Evolutionary conservation across 1,140 invertebrate genomes (phyloP), one percentile per base, ranked within the genome.

Genomic region (Drosophila murphyi): DNA sequence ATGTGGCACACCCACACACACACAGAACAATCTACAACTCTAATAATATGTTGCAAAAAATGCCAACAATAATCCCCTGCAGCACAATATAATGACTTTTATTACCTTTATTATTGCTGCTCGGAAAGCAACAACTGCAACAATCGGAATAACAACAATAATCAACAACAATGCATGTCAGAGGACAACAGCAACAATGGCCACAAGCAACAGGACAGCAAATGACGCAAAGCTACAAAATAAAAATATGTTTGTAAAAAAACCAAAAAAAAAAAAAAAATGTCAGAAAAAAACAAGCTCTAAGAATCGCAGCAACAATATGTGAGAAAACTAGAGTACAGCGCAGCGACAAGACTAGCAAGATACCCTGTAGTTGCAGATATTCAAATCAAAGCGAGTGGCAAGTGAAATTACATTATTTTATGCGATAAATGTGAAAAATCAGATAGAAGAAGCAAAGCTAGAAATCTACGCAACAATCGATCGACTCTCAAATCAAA

Each of bases 21-120:
- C 68, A 65, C 75, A 59, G 32, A 67, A 34, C 43, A 28, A 28
- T 43, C 31, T 43, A 43, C 45, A 68, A 50, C 55, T 80, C 77
- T 72, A 86, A 79, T 82, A 80, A 77, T 60, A 75, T 72, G 81
- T 77, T 75, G 82, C 75, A 81, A 81, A 71, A 79, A 74, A 71
- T 71, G 64, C 70, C 80, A 78, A 74, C 80, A 74, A 80, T 88
- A 87, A 87, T 88, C 78, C 73, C 72, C 73, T 77, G 76, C 82
- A 88, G 83, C 83, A 80, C 85, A 82, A 69, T 83, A 83, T 87
- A 87, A 87, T 88, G 85, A 88, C 83, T 87, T 87, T 87, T 88
- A 87, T 87, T 87, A 83, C 85, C 83, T 88, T 72, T 87, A 88
- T 87, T 88, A 88, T 87, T 87, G 83, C 80, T 68, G 71, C 82